Percentiles rank a stretch among this genome's conserved stretches.
phyloP scores from a whole-genome alignment of 2,888 invertebrate species.

The Dolomedes plantarius region DNA sequence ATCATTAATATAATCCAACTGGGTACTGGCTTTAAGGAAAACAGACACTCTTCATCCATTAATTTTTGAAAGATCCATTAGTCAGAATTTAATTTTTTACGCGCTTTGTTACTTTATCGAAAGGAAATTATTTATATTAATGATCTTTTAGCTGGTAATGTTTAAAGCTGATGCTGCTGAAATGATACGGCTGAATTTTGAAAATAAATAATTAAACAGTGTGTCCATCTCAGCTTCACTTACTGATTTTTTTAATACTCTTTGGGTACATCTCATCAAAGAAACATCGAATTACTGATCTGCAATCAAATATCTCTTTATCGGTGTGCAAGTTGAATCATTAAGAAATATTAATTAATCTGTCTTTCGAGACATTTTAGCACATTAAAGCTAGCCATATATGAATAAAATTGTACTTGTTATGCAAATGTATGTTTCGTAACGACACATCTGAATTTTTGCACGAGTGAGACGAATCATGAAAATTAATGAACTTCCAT shows the following conservation, averaged over 20 bases:
- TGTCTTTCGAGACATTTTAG: no score
- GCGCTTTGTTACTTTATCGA: slow-evolving; percentile 44
- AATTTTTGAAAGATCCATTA: slow-evolving; percentile 56
- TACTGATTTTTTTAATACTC: neutral
- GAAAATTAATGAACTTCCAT: no score
- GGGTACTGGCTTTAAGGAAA: slow-evolving; percentile 34
- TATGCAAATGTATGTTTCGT: no score
- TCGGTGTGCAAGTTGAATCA: no score
- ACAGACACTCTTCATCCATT: slow-evolving; percentile 52
- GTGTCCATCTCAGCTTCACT: neutral
- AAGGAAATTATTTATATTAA: slow-evolving; percentile 64
- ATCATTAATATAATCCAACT: slow-evolving; percentile 66
- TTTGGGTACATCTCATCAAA: neutral
- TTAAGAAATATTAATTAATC: no score
- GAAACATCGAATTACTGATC: no score
- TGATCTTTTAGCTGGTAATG: slow-evolving; percentile 51
- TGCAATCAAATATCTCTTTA: neutral
- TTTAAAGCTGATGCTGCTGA: slow-evolving; percentile 35
- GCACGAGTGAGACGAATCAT: no score
- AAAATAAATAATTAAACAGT: slow-evolving; percentile 14
- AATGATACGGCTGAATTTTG: slow-evolving; percentile 38
- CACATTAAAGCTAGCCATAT: no score
- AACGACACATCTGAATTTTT: no score
- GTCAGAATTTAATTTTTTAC: slow-evolving; percentile 59
- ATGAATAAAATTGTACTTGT: no score